These are phyloP conservation scores for Pemphigus obesinymphae DNA, from an alignment of 1,140 invertebrate genomes.

Conservation along the genomic window DNA sequence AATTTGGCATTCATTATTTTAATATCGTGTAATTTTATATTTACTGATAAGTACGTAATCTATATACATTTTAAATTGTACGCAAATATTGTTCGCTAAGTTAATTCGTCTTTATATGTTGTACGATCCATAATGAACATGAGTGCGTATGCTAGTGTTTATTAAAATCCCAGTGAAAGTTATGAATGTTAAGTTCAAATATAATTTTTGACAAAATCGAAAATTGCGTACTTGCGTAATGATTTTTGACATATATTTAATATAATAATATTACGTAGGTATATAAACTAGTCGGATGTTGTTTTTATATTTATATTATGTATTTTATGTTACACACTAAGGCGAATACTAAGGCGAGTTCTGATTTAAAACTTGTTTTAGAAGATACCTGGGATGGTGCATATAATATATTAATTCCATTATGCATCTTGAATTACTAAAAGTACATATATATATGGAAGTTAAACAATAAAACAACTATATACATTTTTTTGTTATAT, in stretches of 20 bases:
- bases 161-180: background rate
- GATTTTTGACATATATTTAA: background rate
- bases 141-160: background rate
- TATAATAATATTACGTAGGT: background rate
- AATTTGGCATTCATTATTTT: background rate
- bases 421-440: background rate
- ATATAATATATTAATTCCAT: background rate
- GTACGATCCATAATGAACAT: background rate
- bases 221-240: background rate
- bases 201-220: background rate
- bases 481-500: too few relatives aligned
- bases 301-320: background rate
- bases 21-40: too few relatives aligned
- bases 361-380: slow-evolving; percentile 15
- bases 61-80: too few relatives aligned
- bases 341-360: background rate
- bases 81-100: too few relatives aligned
- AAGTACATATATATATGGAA: background rate
- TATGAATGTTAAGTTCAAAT: background rate
- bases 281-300: background rate
- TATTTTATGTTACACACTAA: background rate
- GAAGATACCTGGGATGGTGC: background rate
- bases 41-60: too few relatives aligned
- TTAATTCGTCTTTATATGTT: background rate
- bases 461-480: background rate